Conservation (phyloP, 2,797 vertebrate species). For the Schizothorax lantsangensis region DNA sequence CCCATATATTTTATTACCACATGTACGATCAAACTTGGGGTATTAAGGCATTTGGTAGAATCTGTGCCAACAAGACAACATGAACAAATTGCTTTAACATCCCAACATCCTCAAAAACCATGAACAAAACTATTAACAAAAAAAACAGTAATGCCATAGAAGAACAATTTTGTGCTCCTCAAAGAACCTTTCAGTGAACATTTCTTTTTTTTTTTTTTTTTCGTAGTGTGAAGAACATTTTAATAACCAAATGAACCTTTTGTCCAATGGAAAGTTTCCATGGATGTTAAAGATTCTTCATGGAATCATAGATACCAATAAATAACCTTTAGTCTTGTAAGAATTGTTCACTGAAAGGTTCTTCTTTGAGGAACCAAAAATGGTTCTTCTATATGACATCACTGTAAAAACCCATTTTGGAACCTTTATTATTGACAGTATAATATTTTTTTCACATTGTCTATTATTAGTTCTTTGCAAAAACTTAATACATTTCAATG, state of each 20-base stretch:
- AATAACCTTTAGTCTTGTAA: neutral
- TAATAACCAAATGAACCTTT: too few species aligned
- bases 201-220: too few species aligned
- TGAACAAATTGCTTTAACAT: neutral
- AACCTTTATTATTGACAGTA: neutral
- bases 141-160: too few species aligned
- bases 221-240: too few species aligned
- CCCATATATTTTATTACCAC: neutral
- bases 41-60: neutral
- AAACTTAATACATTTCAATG: neutral
- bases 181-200: too few species aligned
- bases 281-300: too few species aligned
- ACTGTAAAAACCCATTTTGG: neutral
- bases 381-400: neutral
- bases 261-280: too few species aligned
- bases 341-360: neutral
- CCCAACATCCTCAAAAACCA: neutral
- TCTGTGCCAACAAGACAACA: neutral
- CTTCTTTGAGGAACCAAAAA: neutral
- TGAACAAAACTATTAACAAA: neutral
- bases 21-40: neutral
- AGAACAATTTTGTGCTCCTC: too few species aligned
- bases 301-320: neutral
- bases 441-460: neutral
- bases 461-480: neutral